Conservation (phyloP, 2,113 vertebrate genomes). For the Sminthopsis crassicaudata region DNA sequence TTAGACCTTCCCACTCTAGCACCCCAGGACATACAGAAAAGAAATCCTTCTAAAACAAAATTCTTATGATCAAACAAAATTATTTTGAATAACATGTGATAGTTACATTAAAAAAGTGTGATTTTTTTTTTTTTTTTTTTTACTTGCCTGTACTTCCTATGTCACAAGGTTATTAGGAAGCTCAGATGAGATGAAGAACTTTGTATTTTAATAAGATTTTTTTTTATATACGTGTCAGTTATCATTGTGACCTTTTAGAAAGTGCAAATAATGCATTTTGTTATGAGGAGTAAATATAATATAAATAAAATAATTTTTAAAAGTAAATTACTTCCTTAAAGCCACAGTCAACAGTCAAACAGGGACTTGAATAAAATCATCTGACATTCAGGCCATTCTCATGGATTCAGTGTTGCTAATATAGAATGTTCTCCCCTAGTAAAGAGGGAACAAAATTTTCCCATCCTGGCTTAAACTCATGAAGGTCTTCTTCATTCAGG, state of each 20-base stretch:
- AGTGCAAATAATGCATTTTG: too few relatives aligned
- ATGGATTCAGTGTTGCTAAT: not conserved
- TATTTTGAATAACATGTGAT: not conserved
- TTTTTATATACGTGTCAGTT: too few relatives aligned
- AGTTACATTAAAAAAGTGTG: constrained; percentile 20
- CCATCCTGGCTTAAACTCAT: not conserved
- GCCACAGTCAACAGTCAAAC: not conserved
- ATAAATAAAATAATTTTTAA: too few relatives aligned
- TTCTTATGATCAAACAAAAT: not conserved
- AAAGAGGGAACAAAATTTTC: not conserved
- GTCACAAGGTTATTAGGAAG: too few relatives aligned
- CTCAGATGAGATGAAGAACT: too few relatives aligned
- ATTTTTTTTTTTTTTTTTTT: not conserved
- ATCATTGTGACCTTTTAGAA: too few relatives aligned
- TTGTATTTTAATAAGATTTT: too few relatives aligned
- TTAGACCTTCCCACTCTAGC: constrained; percentile 17
- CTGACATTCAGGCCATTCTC: not conserved
- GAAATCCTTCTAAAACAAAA: not conserved
- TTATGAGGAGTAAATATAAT: not conserved
- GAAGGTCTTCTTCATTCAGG: not conserved
- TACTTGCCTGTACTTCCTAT: too few relatives aligned
- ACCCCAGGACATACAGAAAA: not conserved
- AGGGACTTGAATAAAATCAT: not conserved
- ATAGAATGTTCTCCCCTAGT: not conserved
- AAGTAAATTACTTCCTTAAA: not conserved